Base-by-base conservation (phyloP, 2,797 vertebrate genomes). In the Siniperca obscura region DNA sequence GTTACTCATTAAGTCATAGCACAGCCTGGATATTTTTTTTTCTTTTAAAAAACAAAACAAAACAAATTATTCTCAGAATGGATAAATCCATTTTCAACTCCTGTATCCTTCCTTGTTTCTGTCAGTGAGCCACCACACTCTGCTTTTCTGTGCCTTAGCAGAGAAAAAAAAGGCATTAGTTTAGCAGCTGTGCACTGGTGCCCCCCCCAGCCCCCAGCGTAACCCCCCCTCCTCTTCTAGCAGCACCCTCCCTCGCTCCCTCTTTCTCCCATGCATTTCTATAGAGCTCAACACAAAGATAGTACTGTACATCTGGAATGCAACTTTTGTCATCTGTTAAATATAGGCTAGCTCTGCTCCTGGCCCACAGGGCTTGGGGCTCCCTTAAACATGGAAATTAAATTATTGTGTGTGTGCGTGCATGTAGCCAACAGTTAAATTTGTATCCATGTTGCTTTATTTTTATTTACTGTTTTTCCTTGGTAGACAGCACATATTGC, bases 311-410 rank as follows among this genome's bases (percentile, higher is more conserved):
- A 96, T 95, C 95, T 95, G 95, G 95, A 95, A 95, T 95, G 94
- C 93, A 94, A 95, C 94, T 95, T 95, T 94, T 95, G 94, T 96
- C 95, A 94, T 95, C 95, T 95, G 95, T 94, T 96, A 96, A 95
- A 96, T 95, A 94, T 92, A 95, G 94, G 92, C 86, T 87, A 75
- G 89, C 86, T 88, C 40, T 62, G 82, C 90, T 92, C 80, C 88
- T 82, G 92, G 94, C 86, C 91, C 90, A 81, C 79, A 87, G 88
- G 84, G 89, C 66, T 90, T 65, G 78, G 84, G 92, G 91, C 91
- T 91, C 92, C 93, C 87, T 90, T 64, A 90, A 94, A 95, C 93
- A 92, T 94, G 94, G 93, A 94, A 94, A 93, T 94, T 83, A 89
- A 94, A 95, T 95, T 86, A 94, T 88, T 91, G 64, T 83, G n/a